Evolutionary conservation across 1,140 invertebrate genomes (phyloP), one percentile per base, ranked within the genome.

Genomic region (Drosophila pseudoananassae): DNA sequence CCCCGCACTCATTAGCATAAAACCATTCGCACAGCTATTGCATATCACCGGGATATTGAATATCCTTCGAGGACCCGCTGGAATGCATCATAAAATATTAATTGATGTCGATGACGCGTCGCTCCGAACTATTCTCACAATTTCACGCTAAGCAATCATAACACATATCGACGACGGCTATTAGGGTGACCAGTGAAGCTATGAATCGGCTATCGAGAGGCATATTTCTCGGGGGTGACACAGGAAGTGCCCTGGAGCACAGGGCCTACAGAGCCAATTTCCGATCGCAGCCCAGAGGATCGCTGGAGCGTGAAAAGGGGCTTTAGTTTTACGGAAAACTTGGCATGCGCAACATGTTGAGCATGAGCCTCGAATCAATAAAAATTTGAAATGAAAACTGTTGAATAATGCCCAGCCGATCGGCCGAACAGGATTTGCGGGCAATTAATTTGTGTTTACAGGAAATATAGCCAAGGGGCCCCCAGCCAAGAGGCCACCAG

Each of bases 361-460:
- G 40, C 40, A 63, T 57, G 29, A 36, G 40, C 27, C 10, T 14
- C 27, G 74, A 68, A 82, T 87, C 82, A 87, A 87, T 87, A 76
- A 73, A 77, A 72, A 85, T 87, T 85, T 68, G 70, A 82, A 85
- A 69, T 76, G 82, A 82, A 85, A 85, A 85, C 82, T 85, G 82
- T 85, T 85, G 82, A 85, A 85, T 84, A 82, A 84, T 79, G 79
- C 53, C 49, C 40, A 14, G 52, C 52, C 23, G 27, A 20, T 55
- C 17, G 47, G 50, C 31, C 14, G 63, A 43, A 87, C 88, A 90
- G 88, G 88, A 90, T 90, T 90, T 90, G 88, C 87, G 88, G 88
- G 87, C 82, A 87, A 90, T 90, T 90, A 90, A 90, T 90, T 90
- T 84, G 78, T 87, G 72, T 78, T 59, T 47, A 78, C 80, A 84